These are phyloP conservation scores for Dasypolia templi DNA, from an alignment of 2,888 invertebrate species.

Conservation along the genomic window DNA sequence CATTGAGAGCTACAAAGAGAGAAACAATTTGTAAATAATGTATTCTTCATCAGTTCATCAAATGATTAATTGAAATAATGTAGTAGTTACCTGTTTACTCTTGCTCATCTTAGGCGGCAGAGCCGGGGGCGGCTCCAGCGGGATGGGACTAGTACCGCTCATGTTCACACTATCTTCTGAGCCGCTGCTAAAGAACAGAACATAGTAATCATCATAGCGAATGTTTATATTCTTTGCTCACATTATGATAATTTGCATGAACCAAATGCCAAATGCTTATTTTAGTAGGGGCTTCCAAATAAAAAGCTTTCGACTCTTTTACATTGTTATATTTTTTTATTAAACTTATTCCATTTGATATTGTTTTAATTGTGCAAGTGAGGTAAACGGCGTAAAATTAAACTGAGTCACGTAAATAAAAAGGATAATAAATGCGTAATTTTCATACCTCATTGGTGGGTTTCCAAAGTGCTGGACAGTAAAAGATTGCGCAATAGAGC, in stretches of 20 bases:
- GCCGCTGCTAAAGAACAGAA: slow-evolving; percentile 75
- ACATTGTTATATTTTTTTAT: background rate
- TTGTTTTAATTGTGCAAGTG: background rate
- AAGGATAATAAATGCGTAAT: background rate
- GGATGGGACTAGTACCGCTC: slow-evolving; percentile 88
- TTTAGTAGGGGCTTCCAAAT: background rate
- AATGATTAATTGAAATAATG: background rate
- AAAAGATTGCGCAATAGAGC: slow-evolving; percentile 86
- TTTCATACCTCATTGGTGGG: slow-evolving; percentile 81
- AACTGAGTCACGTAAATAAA: background rate
- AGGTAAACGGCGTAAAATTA: background rate
- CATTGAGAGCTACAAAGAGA: slow-evolving; percentile 75
- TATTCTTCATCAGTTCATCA: too few relatives aligned
- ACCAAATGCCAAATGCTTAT: too few relatives aligned
- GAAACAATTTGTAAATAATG: too few relatives aligned
- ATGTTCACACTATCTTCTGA: slow-evolving; percentile 87
- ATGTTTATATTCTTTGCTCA: background rate
- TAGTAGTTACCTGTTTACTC: slow-evolving; percentile 79
- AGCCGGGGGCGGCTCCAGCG: slow-evolving; percentile 87
- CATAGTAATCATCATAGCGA: slow-evolving; percentile 6
- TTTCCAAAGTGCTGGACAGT: slow-evolving; percentile 88
- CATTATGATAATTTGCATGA: background rate
- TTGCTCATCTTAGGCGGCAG: slow-evolving; percentile 90
- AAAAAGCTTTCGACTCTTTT: background rate
- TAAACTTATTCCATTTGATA: background rate